Evolutionary conservation across 1,140 invertebrate genomes (phyloP), one percentile per base, ranked within the genome.

Genomic region (Sitobion miscanthi): DNA sequence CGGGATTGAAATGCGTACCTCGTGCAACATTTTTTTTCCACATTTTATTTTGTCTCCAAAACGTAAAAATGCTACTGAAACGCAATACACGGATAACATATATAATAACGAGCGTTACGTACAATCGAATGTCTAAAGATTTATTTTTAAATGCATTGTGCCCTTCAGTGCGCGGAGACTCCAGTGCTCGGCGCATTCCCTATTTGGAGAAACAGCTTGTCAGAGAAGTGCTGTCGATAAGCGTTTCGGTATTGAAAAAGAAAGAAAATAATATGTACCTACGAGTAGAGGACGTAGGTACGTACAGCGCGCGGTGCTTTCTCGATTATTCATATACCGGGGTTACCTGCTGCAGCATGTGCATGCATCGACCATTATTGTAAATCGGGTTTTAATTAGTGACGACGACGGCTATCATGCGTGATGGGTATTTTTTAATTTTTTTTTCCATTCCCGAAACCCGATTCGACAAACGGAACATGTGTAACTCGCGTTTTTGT

Each of bases 141-240:
- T 92, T 85, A 92, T 91, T 91, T 91, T 82, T 82, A 92, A 92
- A 85, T 30, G 69, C 47, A 92, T 92, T 92, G 91, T 92, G 90
- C 90, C 69, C 69, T 83, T 83, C 91, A 54, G 47, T 38, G n/a
- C 47, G 69, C 23, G n/a, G 25, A n/a, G 25, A 35, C 91, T 83
- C 90, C 30, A n/a, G 90, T 52, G 42, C 35, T 17, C 77, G 35
- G 69, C 11, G 47, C 25, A 82, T 85, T 85, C 91, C 91, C 35
- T 92, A 92, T 92, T 92, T 92, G 91, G 91, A 52, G 47, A 92
- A 85, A 92, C 91, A 35, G 91, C 77, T 92, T 92, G 91, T 92
- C 91, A 35, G 91, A 21, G 77, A 91, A 83, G 91, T 83, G 77
- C 77, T 85, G 91, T 92, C 91, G 77, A 92, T 83, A 52, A 52